These are phyloP conservation scores for Microcaecilia unicolor DNA, from an alignment of 2,797 vertebrate species.

Conservation along the genomic window DNA sequence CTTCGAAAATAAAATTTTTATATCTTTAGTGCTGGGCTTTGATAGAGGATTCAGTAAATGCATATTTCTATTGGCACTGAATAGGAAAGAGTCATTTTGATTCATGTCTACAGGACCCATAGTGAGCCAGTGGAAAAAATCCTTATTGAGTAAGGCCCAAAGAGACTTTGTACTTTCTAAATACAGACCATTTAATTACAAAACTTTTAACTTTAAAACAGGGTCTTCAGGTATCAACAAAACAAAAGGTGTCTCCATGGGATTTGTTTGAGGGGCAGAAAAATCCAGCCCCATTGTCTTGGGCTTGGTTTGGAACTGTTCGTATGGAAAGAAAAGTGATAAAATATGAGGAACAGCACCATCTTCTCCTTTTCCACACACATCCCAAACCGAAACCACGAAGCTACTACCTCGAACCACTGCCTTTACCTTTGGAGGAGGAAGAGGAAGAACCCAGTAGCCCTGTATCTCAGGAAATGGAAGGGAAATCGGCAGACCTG, in stretches of 20 bases:
- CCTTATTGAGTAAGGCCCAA: no score
- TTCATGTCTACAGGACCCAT: no score
- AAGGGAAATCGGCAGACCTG: slow-evolving; percentile 45
- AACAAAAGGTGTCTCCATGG: slow-evolving; percentile 60
- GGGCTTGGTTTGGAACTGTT: slow-evolving; percentile 61
- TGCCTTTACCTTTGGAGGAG: slow-evolving; percentile 54
- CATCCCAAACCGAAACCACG: slow-evolving; percentile 53
- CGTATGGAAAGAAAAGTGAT: slow-evolving; percentile 48
- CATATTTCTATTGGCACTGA: no score
- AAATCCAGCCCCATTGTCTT: slow-evolving; percentile 58
- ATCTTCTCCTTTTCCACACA: slow-evolving; percentile 51
- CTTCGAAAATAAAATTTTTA: no score
- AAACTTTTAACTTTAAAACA: slow-evolving; percentile 24
- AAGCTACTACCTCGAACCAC: slow-evolving; percentile 59
- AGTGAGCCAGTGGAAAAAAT: no score
- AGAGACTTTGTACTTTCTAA: no score
- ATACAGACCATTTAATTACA: no score
- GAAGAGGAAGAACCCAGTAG: slow-evolving; percentile 52
- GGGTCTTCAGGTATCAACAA: slow-evolving; percentile 59
- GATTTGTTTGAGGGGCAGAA: slow-evolving; percentile 59
- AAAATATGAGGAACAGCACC: slow-evolving; percentile 54
- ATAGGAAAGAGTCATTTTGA: no score
- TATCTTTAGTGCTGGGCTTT: no score
- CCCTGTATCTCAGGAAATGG: slow-evolving; percentile 51
- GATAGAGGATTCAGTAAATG: no score